phyloP scores from a whole-genome alignment of 2,797 vertebrate genomes.

The Podargus strigoides region DNA sequence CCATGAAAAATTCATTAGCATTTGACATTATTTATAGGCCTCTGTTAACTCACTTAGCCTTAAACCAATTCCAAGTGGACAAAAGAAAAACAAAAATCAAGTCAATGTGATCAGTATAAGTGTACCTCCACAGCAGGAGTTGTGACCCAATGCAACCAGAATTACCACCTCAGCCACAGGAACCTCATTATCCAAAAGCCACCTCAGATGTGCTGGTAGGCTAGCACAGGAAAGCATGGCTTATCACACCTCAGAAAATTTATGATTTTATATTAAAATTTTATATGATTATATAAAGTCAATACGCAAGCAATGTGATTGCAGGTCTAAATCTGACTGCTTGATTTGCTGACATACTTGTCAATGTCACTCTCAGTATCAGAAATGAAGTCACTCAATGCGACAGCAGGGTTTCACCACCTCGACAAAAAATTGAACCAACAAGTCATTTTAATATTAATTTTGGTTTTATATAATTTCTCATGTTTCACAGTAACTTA shows the following conservation, averaged over 20 bases:
- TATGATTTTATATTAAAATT: neutral
- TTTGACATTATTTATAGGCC: slow-evolving; percentile 12
- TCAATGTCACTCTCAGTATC: neutral
- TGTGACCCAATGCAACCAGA: neutral
- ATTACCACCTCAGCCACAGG: neutral
- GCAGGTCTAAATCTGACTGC: neutral
- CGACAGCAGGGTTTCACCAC: neutral
- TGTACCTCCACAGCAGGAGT: neutral
- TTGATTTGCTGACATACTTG: neutral
- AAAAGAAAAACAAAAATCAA: slow-evolving; percentile 11
- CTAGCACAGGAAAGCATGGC: neutral
- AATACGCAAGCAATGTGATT: neutral
- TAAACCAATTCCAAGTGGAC: slow-evolving; percentile 15
- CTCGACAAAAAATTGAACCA: neutral
- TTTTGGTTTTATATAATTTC: neutral
- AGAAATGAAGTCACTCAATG: neutral
- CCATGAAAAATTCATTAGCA: slow-evolving; percentile 51
- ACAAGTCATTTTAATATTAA: neutral
- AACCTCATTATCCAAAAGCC: neutral
- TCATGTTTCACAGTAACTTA: neutral
- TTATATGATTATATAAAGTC: neutral
- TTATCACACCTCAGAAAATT: neutral
- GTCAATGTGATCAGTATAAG: neutral
- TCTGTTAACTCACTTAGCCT: neutral
- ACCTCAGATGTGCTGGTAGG: neutral